Evolutionary conservation across 35 echinoderm and acorn worm genomes (phyloP), one percentile per base, ranked within the genome.

Genomic region (Diadema setosum): DNA sequence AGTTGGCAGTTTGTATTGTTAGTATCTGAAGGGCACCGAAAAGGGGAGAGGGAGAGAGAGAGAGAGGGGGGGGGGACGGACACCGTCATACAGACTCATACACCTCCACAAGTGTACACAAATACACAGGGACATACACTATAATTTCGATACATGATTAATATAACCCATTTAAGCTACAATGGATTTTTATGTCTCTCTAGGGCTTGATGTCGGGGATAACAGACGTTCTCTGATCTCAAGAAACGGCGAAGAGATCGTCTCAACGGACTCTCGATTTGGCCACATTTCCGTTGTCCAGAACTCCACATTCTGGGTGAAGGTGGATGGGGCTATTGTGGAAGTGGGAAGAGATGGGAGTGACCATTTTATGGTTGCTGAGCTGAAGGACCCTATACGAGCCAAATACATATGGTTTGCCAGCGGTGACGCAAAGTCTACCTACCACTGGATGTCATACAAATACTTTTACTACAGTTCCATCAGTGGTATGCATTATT

Each of bases 381-480:
- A 32, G 37, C 43, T 76, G 20, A 40, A 43, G 0, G 33, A 76
- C 8, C 33, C 70, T 32, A 43, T 76, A 11, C 12, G 39, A 24
- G 70, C 70, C 4, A 76, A 16, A 35, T 76, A 76, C 70, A 76
- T 76, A 11, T 76, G 70, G 70, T 76, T 76, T 76, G 70, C 24
- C 20, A 7, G 33, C 1, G 70, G 70, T 42, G 70, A 76, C 3
- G 70, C 5, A 70, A 32, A 4, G 17, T 5, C 43, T 1, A 17
- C 35, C 37, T 76, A 76, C 18, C 25, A 76, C 35, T 76, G 70
- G 70, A 42, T 15, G 39, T 40, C 43, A 20, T 76, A 76, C 36
- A 76, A 76, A 42, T 76, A 76, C 20, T 76, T 40, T 35, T 76
- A 76, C 39, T 76, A 76, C 39, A 76, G 39, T 76, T n/a, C 32